Evolutionary conservation across 2,888 invertebrate genomes (phyloP), one percentile per base, ranked within the genome.

Genomic region (Eumacrocentrus americanus): DNA sequence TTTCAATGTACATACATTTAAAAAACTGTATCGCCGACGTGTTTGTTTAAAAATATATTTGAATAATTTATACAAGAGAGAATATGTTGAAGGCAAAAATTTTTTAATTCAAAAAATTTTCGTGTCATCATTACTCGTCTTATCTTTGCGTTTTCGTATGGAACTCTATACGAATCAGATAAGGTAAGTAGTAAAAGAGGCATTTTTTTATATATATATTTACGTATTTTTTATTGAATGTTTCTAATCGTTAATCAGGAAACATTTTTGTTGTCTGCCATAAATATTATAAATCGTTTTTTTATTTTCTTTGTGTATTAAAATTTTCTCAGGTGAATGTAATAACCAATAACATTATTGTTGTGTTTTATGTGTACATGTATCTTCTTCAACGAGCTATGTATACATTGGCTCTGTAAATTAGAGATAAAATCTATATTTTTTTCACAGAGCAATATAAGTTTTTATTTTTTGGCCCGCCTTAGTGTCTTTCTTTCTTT

Each of bases 21-120:
- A 35, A 35, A 62, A 53, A 79, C 64, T 77, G 75, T 78, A 73
- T 70, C 68, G 73, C 71, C 71, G 69, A 75, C 72, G 70, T 20
- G 37, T 73, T 77, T 79, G 78, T 79, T 79, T 78, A 76, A 76
- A 72, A 78, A 78, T 80, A 80, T 77, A 80, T 78, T 77, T 78
- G 74, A 78, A 72, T 79, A 77, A 79, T 80, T 80, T 79, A 78
- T 79, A 79, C 70, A 67, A 12, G 22, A 22, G 12, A n/a, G 22
- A 12, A 22, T 20, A 18, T 20, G 20, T 22, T 46, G 23, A 11
- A 46, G 22, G 22, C 7, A 25, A 25, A 5, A 22, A 22, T 42
- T 42, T 40, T 14, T 38, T 40, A 7, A 40, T 40, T 16, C 7
- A 40, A 20, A 20, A 44, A 44, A 44, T 3, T 44, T 44, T 4